phyloP scores from a whole-genome alignment of 2,113 vertebrate genomes.

The Cettia cetti region DNA sequence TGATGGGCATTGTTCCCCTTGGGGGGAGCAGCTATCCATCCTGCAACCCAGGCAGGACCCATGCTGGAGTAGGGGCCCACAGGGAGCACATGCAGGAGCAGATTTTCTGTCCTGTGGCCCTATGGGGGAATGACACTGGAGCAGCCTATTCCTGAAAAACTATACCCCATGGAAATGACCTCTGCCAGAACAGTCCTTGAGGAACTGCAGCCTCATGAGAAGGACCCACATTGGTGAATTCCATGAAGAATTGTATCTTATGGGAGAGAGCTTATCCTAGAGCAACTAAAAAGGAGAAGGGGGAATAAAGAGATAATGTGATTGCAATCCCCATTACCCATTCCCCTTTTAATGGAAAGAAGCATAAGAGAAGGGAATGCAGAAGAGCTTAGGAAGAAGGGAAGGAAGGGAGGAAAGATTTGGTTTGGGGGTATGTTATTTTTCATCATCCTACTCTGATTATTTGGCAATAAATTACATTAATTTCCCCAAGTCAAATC shows the following conservation, averaged over 20 bases:
- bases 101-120: background rate
- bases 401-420: background rate
- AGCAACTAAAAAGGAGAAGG: background rate
- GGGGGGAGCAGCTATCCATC: background rate
- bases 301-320: fast-evolving
- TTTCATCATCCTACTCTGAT: background rate
- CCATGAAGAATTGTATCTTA: background rate
- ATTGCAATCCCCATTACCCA: fast-evolving
- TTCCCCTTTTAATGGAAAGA: background rate
- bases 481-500: background rate
- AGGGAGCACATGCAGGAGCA: background rate
- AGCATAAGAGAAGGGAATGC: background rate
- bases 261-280: background rate
- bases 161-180: background rate
- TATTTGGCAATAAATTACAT: background rate
- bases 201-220: background rate
- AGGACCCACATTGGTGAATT: background rate
- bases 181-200: background rate
- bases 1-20: fast-evolving
- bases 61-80: background rate
- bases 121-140: background rate
- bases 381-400: background rate
- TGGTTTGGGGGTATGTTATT: background rate
- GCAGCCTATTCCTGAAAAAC: background rate
- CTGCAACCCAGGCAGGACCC: background rate